Conservation (phyloP, 2,113 vertebrate species). For the Myrmophylax atrothorax region DNA sequence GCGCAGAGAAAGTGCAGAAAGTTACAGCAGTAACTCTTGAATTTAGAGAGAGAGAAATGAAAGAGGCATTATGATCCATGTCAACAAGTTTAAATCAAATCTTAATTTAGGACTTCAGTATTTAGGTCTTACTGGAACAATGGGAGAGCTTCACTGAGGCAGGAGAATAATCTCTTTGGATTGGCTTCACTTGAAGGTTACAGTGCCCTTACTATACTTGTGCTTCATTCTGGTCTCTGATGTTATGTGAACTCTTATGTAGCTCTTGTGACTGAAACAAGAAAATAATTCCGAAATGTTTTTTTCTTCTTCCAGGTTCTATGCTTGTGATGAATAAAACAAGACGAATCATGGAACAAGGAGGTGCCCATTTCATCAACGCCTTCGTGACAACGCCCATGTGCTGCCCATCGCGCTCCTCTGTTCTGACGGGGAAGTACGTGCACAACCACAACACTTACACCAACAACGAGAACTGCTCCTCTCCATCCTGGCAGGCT, state of each 20-base stretch:
- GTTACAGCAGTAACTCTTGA: background rate
- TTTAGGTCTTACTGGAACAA: background rate
- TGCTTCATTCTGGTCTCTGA: background rate
- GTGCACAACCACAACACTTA: conserved; percentile 98
- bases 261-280: background rate
- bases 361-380: conserved; percentile 93
- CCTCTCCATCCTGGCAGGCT: conserved; percentile 94
- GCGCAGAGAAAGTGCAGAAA: background rate
- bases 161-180: background rate
- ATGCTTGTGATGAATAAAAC: conserved; percentile 99
- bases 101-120: background rate
- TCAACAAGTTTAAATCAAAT: background rate
- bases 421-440: conserved; percentile 95
- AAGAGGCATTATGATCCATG: background rate
- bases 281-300: background rate
- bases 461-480: conserved; percentile 99
- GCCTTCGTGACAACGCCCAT: conserved; percentile 97
- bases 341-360: conserved; percentile 90
- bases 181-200: background rate
- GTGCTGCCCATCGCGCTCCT: conserved; percentile 97
- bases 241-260: background rate
- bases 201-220: background rate
- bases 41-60: background rate
- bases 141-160: background rate
- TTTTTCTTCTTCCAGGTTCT: conserved; percentile 80